Evolutionary conservation across 23 tunicate species (phyloP).

Genomic region (Trididemnum miniatum): DNA sequence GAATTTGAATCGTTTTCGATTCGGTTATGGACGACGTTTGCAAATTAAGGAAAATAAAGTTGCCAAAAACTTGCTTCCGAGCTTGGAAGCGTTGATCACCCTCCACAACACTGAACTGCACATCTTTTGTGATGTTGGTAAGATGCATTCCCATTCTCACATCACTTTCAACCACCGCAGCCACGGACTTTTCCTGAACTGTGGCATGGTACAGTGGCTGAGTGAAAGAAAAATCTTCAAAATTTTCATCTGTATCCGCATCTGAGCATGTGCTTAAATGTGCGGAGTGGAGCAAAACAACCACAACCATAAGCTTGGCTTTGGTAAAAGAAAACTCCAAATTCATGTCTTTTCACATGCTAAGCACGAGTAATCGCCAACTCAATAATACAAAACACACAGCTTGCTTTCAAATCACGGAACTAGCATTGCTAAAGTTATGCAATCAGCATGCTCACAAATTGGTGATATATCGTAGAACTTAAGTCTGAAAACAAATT

Average conservation of each 20-base stretch:
- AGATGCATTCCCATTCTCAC: conserved; percentile 68
- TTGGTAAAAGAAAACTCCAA: neutral
- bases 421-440: too few species aligned
- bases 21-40: conserved; percentile 9
- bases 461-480: too few species aligned
- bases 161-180: conserved; percentile 37
- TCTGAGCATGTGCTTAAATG: neutral
- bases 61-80: conserved; percentile 16
- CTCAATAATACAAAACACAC: too few species aligned
- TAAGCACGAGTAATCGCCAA: too few species aligned
- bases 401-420: too few species aligned
- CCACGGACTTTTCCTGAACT: conserved; percentile 34
- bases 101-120: conserved; percentile 19
- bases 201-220: conserved; percentile 29
- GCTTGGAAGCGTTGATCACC: neutral
- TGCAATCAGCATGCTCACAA: too few species aligned
- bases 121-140: conserved; percentile 15
- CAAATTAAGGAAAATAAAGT: conserved; percentile 56
- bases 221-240: conserved; percentile 41
- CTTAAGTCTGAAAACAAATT: too few species aligned
- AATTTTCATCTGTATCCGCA: neutral
- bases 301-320: neutral
- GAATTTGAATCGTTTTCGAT: conserved; percentile 15
- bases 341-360: neutral
- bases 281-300: neutral